Percentiles rank a stretch among this genome's conserved stretches.
Evolutionary conservation across 2,113 vertebrate genomes (phyloP).

Genomic region (Vulpes lagopus): DNA sequence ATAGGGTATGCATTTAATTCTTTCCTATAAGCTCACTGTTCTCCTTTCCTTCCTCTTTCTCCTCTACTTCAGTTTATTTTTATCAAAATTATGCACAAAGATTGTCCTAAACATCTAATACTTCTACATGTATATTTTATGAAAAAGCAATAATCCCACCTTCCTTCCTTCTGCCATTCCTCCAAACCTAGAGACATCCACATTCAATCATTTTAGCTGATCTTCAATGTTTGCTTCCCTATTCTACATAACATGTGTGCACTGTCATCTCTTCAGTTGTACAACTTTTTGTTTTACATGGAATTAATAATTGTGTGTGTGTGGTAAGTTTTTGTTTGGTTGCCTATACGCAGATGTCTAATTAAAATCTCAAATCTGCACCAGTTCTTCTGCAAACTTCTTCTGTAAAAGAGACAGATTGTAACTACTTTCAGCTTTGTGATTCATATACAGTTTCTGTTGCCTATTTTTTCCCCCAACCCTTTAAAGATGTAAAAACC

Average conservation of each 20-base stretch:
- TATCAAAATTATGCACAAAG: background rate
- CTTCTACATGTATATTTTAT: background rate
- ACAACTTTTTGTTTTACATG: background rate
- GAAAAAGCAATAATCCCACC: background rate
- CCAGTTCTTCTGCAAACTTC: background rate
- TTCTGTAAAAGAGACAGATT: background rate
- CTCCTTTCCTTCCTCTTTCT: background rate
- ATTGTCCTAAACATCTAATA: background rate
- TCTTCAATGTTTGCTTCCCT: background rate
- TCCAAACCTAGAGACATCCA: background rate
- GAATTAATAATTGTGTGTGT: background rate
- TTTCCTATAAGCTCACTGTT: background rate
- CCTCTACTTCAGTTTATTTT: background rate
- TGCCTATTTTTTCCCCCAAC: background rate
- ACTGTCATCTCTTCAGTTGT: background rate
- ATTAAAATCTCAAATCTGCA: background rate
- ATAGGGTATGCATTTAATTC: background rate
- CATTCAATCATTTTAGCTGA: background rate
- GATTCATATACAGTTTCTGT: background rate
- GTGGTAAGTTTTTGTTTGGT: background rate
- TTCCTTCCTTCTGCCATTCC: background rate
- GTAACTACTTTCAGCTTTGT: background rate
- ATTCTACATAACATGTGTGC: background rate
- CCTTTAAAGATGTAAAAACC: background rate
- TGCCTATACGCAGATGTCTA: background rate